These are phyloP conservation scores for Echinometra lucunter DNA, from an alignment of 53 echinoderm and acorn worm species.

Conservation along the genomic window DNA sequence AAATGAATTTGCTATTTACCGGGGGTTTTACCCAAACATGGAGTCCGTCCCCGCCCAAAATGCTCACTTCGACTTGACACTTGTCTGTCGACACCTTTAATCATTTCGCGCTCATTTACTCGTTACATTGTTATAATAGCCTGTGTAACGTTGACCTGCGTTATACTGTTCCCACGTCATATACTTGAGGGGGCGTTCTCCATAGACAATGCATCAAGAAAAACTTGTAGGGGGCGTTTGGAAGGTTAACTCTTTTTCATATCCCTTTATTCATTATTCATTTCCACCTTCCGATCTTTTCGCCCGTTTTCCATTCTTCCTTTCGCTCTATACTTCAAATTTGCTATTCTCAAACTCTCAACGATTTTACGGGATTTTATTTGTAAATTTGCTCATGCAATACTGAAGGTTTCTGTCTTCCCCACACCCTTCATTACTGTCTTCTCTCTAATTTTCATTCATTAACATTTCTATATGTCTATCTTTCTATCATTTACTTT, in stretches of 20 bases:
- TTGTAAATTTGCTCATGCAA: not conserved
- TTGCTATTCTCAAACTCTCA: not conserved
- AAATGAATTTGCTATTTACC: slow-evolving; percentile 52
- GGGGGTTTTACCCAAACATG: slow-evolving; percentile 56
- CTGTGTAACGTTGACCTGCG: not conserved
- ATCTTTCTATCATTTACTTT: no score
- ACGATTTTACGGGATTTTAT: not conserved
- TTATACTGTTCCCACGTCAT: not conserved
- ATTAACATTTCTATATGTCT: not conserved
- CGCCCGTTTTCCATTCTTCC: not conserved
- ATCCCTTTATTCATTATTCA: not conserved
- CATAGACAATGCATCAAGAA: no score
- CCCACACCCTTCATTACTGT: not conserved
- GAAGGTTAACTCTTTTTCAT: no score
- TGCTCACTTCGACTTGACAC: slow-evolving; percentile 46
- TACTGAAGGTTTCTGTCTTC: not conserved
- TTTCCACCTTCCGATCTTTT: not conserved
- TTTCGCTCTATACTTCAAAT: not conserved
- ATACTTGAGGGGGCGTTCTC: not conserved
- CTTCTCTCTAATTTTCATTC: not conserved
- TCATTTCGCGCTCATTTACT: slow-evolving; percentile 44
- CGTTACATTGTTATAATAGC: slow-evolving; percentile 7
- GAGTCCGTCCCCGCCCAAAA: slow-evolving; percentile 49
- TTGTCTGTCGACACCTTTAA: slow-evolving; percentile 41
- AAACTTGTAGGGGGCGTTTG: no score